Evolutionary conservation across 2,888 invertebrate species (phyloP).

Genomic region (Temnothorax rugatulus): DNA sequence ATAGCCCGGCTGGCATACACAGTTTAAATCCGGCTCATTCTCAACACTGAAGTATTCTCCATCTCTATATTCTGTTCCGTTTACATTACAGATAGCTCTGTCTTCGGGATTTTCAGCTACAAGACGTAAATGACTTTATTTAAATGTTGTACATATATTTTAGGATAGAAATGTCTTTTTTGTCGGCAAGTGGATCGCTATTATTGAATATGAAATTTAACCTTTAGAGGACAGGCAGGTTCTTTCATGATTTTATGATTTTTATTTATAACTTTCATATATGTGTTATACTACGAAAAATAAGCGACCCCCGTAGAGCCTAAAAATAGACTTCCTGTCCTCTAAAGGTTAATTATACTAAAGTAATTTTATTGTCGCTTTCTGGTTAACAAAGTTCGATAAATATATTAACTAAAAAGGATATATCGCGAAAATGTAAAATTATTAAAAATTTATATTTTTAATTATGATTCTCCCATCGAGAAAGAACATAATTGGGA

Average conservation of each 20-base stretch:
- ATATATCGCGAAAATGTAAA: background rate
- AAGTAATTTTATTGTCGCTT: background rate
- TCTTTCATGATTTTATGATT: too few relatives aligned
- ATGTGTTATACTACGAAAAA: too few relatives aligned
- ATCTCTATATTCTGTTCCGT: slow-evolving; percentile 76
- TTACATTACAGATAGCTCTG: slow-evolving; percentile 75
- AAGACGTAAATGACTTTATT: slow-evolving; percentile 3
- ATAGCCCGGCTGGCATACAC: slow-evolving; percentile 74
- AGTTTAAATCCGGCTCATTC: slow-evolving; percentile 69
- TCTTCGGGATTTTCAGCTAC: slow-evolving; percentile 72
- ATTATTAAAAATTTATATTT: slow-evolving; percentile 1
- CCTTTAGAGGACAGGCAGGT: too few relatives aligned
- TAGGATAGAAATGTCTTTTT: background rate
- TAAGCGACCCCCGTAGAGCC: too few relatives aligned
- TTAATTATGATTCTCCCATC: background rate
- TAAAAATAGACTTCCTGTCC: too few relatives aligned
- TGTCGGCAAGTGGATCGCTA: background rate
- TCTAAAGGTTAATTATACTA: background rate
- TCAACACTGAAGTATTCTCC: slow-evolving; percentile 75
- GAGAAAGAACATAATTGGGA: background rate
- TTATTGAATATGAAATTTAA: background rate
- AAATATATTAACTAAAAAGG: background rate
- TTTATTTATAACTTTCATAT: too few relatives aligned
- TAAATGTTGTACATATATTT: background rate
- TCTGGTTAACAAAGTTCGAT: background rate